Evolutionary conservation across 2,113 vertebrate genomes (phyloP), one percentile per base, ranked within the genome.

Genomic region (Heterochromis multidens): DNA sequence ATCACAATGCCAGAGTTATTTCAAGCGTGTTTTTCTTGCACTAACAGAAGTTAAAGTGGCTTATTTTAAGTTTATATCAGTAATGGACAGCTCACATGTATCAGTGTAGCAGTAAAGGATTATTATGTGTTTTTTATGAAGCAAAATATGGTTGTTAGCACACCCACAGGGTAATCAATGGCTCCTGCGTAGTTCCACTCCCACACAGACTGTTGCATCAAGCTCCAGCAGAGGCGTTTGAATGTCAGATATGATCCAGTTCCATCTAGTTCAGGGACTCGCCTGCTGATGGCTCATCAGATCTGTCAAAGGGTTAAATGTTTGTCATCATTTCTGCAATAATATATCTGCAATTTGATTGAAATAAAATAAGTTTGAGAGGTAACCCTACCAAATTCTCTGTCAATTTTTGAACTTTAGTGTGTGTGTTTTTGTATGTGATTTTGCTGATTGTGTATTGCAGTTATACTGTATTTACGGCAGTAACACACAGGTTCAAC

Each of bases 141-240:
- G 81, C 83, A 82, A 79, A 81, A 85, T 85, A 74, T 87, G 76
- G 56, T 85, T 84, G 88, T 86, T 89, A 76, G 49, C 57, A 81
- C 90, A 76, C 88, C 90, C 87, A 90, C 90, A 6, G 61, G 72
- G 63, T 89, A 89, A 93, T 93, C 92, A 88, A 90, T 92, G 85
- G 67, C 60, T 90, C 58, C 85, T 84, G 88, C 74, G 5, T 79
- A 83, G 85, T 79, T 90, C 19, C 62, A 31, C 92, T 91, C 92
- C 90, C 81, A 89, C 88, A 84, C 79, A 86, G 74, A 60, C 74
- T 25, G 85, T 43, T 87, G 86, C 65, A 82, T 83, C 79, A 74
- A 85, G 88, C 87, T 63, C 54, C 2, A 80, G 86, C 87, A 86
- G 89, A 91, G 92, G 92, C 88, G 90, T 89, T 85, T 89, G 74